These are phyloP conservation scores for Oryctes rhinoceros DNA, from an alignment of 1,140 invertebrate genomes.

Conservation along the genomic window DNA sequence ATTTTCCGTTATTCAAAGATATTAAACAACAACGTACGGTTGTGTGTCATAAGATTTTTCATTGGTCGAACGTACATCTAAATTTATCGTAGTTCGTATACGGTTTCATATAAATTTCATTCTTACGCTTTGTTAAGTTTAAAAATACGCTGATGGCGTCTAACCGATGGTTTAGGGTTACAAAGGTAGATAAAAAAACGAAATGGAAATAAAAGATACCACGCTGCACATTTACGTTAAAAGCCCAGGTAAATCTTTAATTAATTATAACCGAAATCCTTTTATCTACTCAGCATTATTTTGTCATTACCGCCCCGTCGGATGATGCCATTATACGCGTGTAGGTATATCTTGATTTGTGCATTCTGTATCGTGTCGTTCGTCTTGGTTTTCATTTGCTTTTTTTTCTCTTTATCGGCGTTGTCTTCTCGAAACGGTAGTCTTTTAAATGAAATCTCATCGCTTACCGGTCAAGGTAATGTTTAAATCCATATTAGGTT, in stretches of 20 bases:
- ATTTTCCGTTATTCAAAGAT: too few relatives aligned
- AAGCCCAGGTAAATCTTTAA: constrained; percentile 23
- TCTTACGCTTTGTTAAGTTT: too few relatives aligned
- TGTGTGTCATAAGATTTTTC: too few relatives aligned
- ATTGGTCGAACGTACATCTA: too few relatives aligned
- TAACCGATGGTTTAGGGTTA: too few relatives aligned
- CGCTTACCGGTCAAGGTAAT: constrained; percentile 8
- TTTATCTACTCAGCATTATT: constrained; percentile 15
- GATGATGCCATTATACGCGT: neutral
- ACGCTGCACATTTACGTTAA: constrained; percentile 3
- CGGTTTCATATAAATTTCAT: too few relatives aligned
- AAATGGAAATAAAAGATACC: neutral
- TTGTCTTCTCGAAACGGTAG: constrained; percentile 10
- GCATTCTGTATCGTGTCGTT: neutral
- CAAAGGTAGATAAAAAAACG: neutral
- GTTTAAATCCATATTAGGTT: constrained; percentile 2
- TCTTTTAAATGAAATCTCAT: constrained; percentile 12
- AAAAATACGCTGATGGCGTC: too few relatives aligned
- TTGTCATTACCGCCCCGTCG: neutral
- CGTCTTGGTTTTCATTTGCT: neutral
- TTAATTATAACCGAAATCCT: constrained; percentile 19
- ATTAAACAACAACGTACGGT: too few relatives aligned
- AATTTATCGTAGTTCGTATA: neutral
- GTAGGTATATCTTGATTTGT: constrained; percentile 3
- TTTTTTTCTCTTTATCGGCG: neutral